Percentiles rank a stretch among this genome's conserved stretches.
These are phyloP conservation scores for Cordilura impudica DNA, from an alignment of 2,888 invertebrate genomes.

Conservation along the genomic window DNA sequence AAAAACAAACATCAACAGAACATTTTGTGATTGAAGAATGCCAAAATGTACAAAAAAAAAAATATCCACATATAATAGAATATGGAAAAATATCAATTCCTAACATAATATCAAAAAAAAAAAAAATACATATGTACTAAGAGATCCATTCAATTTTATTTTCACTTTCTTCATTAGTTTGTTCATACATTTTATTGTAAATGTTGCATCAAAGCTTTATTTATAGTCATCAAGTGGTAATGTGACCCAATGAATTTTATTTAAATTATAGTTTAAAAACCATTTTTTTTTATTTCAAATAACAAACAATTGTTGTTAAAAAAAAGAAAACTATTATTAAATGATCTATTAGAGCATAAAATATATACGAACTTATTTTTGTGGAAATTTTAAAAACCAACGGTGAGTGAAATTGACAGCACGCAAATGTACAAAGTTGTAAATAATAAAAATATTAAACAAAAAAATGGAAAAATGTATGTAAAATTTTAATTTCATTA, in stretches of 20 bases:
- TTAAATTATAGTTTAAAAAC: constrained; percentile 10
- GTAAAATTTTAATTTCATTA: too few species aligned
- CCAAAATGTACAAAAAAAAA: too few species aligned
- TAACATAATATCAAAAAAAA: too few species aligned
- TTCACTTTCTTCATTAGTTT: too few species aligned
- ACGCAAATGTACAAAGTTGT: constrained; percentile 9
- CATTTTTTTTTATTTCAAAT: not conserved
- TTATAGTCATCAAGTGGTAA: constrained; percentile 36
- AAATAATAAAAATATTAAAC: not conserved
- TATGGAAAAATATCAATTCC: too few species aligned
- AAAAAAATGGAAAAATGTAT: too few species aligned
- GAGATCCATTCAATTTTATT: too few species aligned
- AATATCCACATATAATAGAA: too few species aligned
- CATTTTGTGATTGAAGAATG: too few species aligned
- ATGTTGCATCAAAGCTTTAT: constrained; percentile 9
- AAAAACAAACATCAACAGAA: too few species aligned
- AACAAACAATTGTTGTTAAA: not conserved
- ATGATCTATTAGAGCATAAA: constrained; percentile 59
- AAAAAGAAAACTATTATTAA: constrained; percentile 35
- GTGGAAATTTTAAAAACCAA: constrained; percentile 25
- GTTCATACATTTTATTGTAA: too few species aligned
- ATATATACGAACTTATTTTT: constrained; percentile 32
- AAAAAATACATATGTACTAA: too few species aligned
- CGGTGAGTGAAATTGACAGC: constrained; percentile 49
- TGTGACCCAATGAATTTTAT: constrained; percentile 22